These are phyloP conservation scores for Oscheius sp. DNA, from an alignment of 2,888 invertebrate genomes.

Conservation along the genomic window DNA sequence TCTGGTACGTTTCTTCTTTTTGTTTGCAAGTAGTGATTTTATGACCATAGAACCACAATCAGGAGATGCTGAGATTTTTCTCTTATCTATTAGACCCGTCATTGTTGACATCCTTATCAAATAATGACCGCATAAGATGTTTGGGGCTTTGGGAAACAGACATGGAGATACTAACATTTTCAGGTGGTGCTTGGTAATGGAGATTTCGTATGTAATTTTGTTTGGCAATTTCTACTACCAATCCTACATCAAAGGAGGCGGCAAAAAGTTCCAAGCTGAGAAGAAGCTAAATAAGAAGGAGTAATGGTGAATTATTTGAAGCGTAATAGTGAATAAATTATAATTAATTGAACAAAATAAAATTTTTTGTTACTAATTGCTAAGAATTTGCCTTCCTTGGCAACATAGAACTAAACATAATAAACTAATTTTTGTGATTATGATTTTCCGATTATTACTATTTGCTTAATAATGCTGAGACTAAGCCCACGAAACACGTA, in stretches of 20 bases:
- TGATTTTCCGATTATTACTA: no score
- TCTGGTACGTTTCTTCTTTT: constrained; percentile 35
- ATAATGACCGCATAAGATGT: no score
- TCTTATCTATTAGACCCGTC: background rate
- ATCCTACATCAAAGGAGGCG: constrained; percentile 58
- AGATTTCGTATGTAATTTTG: constrained; percentile 63
- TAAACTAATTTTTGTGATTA: no score
- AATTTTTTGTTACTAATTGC: no score
- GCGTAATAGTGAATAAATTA: no score
- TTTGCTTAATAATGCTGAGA: no score
- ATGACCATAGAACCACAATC: background rate
- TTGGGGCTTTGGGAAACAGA: background rate
- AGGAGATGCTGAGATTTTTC: background rate
- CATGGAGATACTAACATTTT: background rate
- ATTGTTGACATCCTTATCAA: background rate
- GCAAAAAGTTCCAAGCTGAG: constrained; percentile 57
- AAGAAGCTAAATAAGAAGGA: constrained; percentile 35
- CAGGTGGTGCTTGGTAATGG: constrained; percentile 55
- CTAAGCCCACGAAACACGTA: no score
- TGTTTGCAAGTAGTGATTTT: background rate
- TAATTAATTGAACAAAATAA: no score
- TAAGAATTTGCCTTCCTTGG: no score
- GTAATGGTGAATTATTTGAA: background rate
- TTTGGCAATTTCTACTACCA: constrained; percentile 68
- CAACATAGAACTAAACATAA: no score